Conservation (phyloP, 2,888 invertebrate genomes). For the Priocnemis perturbator region DNA sequence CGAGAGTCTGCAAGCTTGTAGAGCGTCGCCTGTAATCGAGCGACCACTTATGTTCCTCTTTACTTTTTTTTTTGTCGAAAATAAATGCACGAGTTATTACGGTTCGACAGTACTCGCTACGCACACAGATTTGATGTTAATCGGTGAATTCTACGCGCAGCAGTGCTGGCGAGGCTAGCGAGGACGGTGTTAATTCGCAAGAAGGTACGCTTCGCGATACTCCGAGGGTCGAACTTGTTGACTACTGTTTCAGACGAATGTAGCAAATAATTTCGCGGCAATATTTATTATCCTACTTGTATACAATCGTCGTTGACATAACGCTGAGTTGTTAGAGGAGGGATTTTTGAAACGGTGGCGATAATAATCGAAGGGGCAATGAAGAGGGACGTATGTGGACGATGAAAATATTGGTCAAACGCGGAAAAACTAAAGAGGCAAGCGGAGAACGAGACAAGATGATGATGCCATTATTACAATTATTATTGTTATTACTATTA, state of each 20-base stretch:
- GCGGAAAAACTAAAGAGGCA: neutral
- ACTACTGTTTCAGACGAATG: conserved; percentile 60
- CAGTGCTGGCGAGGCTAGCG: too few species aligned
- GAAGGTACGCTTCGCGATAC: conserved; percentile 31
- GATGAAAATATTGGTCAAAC: neutral
- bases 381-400: neutral
- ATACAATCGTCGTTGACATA: conserved; percentile 55
- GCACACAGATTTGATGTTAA: too few species aligned
- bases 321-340: conserved; percentile 28
- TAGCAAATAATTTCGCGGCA: conserved; percentile 67
- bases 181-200: neutral
- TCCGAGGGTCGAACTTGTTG: conserved; percentile 55
- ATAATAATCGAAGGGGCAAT: too few species aligned
- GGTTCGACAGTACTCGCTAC: too few species aligned
- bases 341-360: neutral
- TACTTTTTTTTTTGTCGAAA: too few species aligned
- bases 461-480: conserved; percentile 52
- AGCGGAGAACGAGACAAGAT: conserved; percentile 3
- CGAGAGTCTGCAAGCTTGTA: too few species aligned
- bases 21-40: too few species aligned
- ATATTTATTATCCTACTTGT: conserved; percentile 70
- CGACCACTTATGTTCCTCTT: too few species aligned
- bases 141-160: too few species aligned
- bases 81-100: too few species aligned
- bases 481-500: neutral